Conservation (phyloP, 2,797 vertebrate species). For the Leptodactylus fallax region DNA sequence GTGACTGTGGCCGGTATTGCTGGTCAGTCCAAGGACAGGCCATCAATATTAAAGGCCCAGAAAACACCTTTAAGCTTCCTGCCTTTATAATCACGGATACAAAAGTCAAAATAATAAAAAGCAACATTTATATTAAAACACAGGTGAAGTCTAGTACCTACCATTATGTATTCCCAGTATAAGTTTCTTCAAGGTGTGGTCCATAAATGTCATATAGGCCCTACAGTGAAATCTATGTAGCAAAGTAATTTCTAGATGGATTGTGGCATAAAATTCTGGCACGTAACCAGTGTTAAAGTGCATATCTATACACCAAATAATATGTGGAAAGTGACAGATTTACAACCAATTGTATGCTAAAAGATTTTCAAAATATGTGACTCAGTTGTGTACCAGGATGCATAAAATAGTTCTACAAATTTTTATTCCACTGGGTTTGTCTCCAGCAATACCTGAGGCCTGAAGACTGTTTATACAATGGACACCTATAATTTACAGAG, state of each 20-base stretch:
- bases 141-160: too few species aligned
- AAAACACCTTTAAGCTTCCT: too few species aligned
- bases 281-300: not conserved
- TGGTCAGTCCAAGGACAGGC: too few species aligned
- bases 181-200: too few species aligned
- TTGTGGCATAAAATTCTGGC: not conserved
- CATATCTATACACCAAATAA: not conserved
- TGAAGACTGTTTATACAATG: constrained; percentile 23
- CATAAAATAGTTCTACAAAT: not conserved
- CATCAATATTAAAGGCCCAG: too few species aligned
- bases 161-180: too few species aligned
- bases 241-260: not conserved
- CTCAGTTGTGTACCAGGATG: not conserved
- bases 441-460: not conserved
- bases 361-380: not conserved
- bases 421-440: not conserved
- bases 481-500: constrained; percentile 26
- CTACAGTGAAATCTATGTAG: not conserved
- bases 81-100: too few species aligned
- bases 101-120: too few species aligned
- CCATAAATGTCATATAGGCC: too few species aligned
- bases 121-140: too few species aligned
- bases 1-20: too few species aligned
- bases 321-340: not conserved
- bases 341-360: not conserved